A percentile compares a stretch with the other conserved stretches of the same genome.
Conservation (phyloP, 2,113 vertebrate species). For the Cacatua alba region DNA sequence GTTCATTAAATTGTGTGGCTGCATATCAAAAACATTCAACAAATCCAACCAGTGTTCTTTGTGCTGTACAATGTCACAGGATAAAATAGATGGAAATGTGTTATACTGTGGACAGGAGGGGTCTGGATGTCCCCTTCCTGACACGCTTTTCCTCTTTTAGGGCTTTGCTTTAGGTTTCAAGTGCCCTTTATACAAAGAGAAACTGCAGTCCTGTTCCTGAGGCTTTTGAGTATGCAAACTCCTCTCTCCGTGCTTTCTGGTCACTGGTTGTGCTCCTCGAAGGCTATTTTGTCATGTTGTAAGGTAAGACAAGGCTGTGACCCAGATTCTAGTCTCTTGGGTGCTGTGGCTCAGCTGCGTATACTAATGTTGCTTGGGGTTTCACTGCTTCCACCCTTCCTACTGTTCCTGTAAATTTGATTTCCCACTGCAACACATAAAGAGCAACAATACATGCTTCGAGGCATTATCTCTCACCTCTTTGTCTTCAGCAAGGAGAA, state of each 20-base stretch:
- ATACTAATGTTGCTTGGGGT: constrained; percentile 60
- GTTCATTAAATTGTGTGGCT: background rate
- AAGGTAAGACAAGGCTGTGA: constrained; percentile 61
- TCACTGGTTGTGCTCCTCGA: constrained; percentile 9
- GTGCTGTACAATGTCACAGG: background rate
- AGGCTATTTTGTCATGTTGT: constrained; percentile 27
- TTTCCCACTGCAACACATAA: constrained; percentile 61
- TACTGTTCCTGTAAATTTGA: constrained; percentile 64
- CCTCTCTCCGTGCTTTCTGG: constrained; percentile 31
- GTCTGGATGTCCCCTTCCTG: background rate
- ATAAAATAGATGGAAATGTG: background rate
- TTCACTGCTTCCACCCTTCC: constrained; percentile 60
- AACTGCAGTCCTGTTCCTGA: background rate
- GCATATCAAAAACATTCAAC: background rate
- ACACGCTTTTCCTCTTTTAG: background rate
- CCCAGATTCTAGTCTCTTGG: constrained; percentile 69
- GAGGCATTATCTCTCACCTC: constrained; percentile 2
- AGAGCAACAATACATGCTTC: constrained; percentile 59
- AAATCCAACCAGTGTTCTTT: background rate
- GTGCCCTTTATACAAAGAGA: background rate
- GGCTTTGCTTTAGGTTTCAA: constrained; percentile 11
- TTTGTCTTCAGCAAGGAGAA: constrained; percentile 26
- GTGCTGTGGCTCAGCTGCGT: constrained; percentile 59
- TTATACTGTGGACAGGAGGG: background rate
- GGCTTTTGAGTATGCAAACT: background rate